These are phyloP conservation scores for Alosa alosa DNA, from an alignment of 2,113 vertebrate genomes.

Conservation along the genomic window DNA sequence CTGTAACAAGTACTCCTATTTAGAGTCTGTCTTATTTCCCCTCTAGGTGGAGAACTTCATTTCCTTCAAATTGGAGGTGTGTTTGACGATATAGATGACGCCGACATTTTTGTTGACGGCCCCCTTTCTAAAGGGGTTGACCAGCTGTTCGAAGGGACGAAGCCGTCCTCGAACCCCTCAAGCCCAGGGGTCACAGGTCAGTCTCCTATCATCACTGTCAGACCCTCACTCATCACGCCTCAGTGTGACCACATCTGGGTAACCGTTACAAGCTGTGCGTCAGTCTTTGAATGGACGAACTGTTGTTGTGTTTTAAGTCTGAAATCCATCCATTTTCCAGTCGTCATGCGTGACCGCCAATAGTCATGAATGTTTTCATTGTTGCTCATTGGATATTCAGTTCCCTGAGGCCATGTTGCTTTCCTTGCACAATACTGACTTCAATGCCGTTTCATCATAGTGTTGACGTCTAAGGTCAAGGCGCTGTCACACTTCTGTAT, in stretches of 20 bases:
- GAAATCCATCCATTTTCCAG: not conserved
- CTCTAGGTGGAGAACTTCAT: slow-evolving; percentile 97
- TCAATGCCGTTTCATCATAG: not conserved
- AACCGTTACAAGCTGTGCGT: not conserved
- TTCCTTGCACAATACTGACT: not conserved
- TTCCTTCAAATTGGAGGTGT: slow-evolving; percentile 99
- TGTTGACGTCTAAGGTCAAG: not conserved
- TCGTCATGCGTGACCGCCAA: not conserved
- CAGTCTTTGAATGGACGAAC: not conserved
- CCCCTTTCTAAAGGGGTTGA: slow-evolving; percentile 91
- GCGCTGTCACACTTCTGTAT: not conserved
- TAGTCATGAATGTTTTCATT: not conserved
- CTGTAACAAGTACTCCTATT: too few species aligned
- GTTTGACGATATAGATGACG: slow-evolving; percentile 93
- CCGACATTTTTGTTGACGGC: slow-evolving; percentile 96
- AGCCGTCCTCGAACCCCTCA: slow-evolving; percentile 91
- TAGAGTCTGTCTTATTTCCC: slow-evolving; percentile 14
- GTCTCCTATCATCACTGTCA: not conserved
- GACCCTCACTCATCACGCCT: not conserved
- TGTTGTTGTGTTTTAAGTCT: not conserved
- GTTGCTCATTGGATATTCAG: not conserved
- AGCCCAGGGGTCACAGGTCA: slow-evolving; percentile 95
- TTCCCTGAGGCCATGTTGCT: not conserved
- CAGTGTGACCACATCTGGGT: too few species aligned
- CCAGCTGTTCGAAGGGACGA: slow-evolving; percentile 87